Evolutionary conservation across 1,140 invertebrate species (phyloP).

Genomic region (Nylanderia fulva): DNA sequence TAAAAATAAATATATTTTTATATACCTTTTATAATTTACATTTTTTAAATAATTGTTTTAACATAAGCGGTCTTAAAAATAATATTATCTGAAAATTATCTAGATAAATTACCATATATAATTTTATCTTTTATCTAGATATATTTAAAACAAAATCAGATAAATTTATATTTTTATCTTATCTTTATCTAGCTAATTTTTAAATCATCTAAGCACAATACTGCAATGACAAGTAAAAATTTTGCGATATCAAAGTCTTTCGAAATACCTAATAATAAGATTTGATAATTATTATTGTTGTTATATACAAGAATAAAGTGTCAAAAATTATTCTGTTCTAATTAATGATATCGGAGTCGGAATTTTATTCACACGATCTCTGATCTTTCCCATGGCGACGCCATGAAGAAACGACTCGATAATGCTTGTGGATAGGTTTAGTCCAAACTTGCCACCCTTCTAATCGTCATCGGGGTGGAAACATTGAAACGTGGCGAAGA

Average conservation of each 20-base stretch:
- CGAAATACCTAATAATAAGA: not conserved
- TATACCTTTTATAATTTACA: too few species aligned
- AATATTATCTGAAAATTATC: too few species aligned
- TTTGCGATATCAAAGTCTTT: not conserved
- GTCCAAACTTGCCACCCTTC: conserved; percentile 68
- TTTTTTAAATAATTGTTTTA: too few species aligned
- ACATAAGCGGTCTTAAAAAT: too few species aligned
- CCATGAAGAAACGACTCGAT: conserved; percentile 62
- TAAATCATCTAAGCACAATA: too few species aligned
- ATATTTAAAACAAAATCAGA: too few species aligned
- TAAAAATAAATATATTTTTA: too few species aligned
- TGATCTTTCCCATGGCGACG: conserved; percentile 67
- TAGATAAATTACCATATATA: too few species aligned
- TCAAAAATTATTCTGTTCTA: not conserved
- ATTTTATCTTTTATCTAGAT: too few species aligned
- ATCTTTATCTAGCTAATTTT: too few species aligned
- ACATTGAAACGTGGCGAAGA: conserved; percentile 57
- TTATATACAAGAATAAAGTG: not conserved
- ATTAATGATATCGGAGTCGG: not conserved
- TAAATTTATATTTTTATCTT: too few species aligned
- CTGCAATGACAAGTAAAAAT: too few species aligned
- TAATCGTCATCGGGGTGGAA: conserved; percentile 69
- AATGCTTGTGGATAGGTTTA: conserved; percentile 68
- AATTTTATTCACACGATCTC: conserved; percentile 52
- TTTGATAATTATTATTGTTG: not conserved